Evolutionary conservation across 2,113 vertebrate species (phyloP).

Genomic region (Apteryx mantelli): DNA sequence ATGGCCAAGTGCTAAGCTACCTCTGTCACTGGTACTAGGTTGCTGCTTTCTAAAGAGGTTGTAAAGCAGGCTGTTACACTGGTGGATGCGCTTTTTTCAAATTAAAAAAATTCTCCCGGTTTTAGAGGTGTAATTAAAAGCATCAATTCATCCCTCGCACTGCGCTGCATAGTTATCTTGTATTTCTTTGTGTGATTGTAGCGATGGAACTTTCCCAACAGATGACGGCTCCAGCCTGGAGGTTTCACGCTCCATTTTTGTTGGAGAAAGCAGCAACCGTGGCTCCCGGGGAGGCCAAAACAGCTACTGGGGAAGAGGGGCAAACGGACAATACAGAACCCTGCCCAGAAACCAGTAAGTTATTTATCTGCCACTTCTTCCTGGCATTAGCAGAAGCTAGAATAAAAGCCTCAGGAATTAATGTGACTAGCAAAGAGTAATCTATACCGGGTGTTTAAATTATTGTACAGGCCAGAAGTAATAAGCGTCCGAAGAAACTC

Average conservation of each 20-base stretch:
- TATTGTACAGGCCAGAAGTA: conserved; percentile 53
- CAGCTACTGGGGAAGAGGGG: conserved; percentile 74
- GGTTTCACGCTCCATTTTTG: conserved; percentile 56
- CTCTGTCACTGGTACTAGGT: neutral
- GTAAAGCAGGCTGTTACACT: neutral
- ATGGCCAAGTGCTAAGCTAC: neutral
- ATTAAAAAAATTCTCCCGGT: neutral
- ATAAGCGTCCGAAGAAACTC: conserved; percentile 47
- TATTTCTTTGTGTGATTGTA: conserved; percentile 34
- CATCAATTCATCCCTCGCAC: neutral
- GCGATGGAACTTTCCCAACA: conserved; percentile 68
- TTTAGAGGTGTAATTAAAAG: neutral
- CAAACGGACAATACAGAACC: conserved; percentile 63
- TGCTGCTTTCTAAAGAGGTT: neutral
- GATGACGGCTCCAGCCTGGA: conserved; percentile 66
- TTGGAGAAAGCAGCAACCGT: conserved; percentile 68
- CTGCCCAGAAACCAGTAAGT: conserved; percentile 75
- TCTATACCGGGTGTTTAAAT: neutral
- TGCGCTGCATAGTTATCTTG: neutral
- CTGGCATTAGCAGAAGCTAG: neutral
- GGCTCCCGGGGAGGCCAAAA: conserved; percentile 69
- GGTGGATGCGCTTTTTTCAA: neutral
- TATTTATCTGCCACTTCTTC: conserved; percentile 10
- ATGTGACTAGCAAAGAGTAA: neutral
- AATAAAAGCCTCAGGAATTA: conserved; percentile 35